Conservation (phyloP, 2,888 invertebrate genomes). For the Mesoligia furuncula region DNA sequence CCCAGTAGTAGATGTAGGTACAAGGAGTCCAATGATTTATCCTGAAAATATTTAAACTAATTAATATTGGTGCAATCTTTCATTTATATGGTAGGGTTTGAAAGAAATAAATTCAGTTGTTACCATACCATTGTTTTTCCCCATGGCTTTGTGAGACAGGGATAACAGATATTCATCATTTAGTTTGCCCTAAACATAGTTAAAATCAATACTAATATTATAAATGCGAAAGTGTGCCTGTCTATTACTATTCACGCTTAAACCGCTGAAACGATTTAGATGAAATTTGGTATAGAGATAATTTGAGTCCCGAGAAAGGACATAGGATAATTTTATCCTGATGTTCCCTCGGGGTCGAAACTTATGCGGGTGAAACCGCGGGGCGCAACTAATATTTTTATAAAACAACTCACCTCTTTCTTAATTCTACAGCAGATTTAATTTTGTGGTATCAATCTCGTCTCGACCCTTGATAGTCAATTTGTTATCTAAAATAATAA, state of each 20-base stretch:
- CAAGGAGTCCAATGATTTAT: neutral
- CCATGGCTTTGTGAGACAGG: constrained; percentile 82
- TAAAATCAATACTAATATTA: neutral
- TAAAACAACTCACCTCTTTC: constrained; percentile 24
- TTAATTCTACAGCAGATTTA: neutral
- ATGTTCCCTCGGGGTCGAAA: too few relatives aligned
- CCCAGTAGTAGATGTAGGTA: neutral
- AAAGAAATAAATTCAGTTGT: constrained; percentile 67
- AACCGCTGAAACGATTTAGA: too few relatives aligned
- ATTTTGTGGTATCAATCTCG: neutral
- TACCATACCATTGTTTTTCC: constrained; percentile 82
- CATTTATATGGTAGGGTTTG: neutral
- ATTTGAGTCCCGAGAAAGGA: too few relatives aligned
- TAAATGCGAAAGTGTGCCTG: too few relatives aligned
- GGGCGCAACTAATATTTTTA: neutral
- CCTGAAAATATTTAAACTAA: constrained; percentile 16
- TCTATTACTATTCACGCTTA: too few relatives aligned
- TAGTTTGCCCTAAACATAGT: neutral
- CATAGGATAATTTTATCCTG: too few relatives aligned
- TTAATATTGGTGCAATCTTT: neutral
- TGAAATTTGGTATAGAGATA: too few relatives aligned
- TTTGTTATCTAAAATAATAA: constrained; percentile 20
- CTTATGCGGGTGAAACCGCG: too few relatives aligned
- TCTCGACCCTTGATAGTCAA: too few relatives aligned
- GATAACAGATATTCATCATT: constrained; percentile 83